phyloP scores from a whole-genome alignment of 2,113 vertebrate species.

The Etheostoma cragini region DNA sequence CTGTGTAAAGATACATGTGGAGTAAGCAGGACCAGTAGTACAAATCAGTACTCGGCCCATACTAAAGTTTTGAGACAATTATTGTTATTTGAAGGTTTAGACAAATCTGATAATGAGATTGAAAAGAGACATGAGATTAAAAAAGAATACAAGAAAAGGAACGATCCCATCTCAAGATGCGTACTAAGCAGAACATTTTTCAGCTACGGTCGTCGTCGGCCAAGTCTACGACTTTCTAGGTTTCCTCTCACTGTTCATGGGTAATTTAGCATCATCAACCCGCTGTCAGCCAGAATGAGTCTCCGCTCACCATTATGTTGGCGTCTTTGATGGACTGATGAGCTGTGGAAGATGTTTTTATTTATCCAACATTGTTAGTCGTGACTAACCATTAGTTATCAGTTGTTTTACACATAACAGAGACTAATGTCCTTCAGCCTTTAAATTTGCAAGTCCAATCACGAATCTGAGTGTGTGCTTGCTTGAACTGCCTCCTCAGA shows the following conservation, averaged over 20 bases:
- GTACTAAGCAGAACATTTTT: no score
- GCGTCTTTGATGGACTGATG: slow-evolving; percentile 1
- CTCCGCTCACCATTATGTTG: neutral
- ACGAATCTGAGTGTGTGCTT: slow-evolving; percentile 1
- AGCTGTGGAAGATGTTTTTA: slow-evolving; percentile 16
- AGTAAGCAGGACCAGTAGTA: no score
- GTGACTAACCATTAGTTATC: slow-evolving; percentile 5
- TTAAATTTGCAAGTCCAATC: slow-evolving; percentile 47
- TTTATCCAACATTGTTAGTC: slow-evolving; percentile 21
- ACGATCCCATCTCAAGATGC: no score
- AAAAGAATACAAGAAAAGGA: no score
- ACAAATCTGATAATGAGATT: no score
- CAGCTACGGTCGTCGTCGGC: no score
- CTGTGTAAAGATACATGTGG: no score
- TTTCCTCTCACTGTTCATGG: slow-evolving; percentile 2
- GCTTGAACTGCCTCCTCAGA: slow-evolving; percentile 21
- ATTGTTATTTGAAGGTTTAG: no score
- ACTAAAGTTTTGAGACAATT: no score
- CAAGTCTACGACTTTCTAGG: no score
- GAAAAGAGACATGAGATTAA: no score
- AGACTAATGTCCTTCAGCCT: slow-evolving; percentile 9
- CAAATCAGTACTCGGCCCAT: no score
- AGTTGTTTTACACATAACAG: slow-evolving; percentile 30
- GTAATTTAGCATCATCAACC: slow-evolving; percentile 27
- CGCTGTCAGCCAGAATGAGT: neutral